phyloP scores from a whole-genome alignment of 2,113 vertebrate genomes.

The Melierax canorus region DNA sequence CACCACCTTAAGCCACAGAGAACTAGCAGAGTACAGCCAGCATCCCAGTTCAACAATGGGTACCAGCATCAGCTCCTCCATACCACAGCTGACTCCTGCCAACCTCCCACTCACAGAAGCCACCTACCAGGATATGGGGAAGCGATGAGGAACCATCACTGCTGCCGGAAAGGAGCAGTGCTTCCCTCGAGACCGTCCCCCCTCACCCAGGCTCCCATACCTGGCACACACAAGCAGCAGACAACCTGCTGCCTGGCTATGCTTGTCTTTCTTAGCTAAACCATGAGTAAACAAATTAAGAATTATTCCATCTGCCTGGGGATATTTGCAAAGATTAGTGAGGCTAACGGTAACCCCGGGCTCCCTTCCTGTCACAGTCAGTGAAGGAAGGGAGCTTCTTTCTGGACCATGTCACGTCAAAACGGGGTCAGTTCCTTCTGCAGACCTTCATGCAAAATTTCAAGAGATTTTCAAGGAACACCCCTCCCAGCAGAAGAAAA shows the following conservation, averaged over 20 bases:
- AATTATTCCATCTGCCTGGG: not conserved
- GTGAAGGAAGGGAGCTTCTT: not conserved
- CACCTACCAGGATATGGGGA: not conserved
- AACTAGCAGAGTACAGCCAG: not conserved
- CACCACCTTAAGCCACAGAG: rapidly evolving
- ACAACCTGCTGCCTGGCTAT: not conserved
- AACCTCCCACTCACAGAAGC: not conserved
- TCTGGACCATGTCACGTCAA: not conserved
- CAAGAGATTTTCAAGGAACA: not conserved
- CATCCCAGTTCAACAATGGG: not conserved
- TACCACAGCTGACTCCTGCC: not conserved
- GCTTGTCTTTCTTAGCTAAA: not conserved
- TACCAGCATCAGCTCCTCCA: not conserved
- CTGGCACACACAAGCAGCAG: not conserved
- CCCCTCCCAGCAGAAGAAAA: not conserved
- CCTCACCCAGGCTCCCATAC: not conserved
- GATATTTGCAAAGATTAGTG: not conserved
- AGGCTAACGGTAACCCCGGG: not conserved
- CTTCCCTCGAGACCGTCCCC: rapidly evolving
- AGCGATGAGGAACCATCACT: not conserved
- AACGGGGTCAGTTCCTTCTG: not conserved
- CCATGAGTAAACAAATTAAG: not conserved
- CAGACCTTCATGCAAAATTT: not conserved
- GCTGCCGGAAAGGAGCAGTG: rapidly evolving
- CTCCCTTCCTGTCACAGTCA: not conserved